Conservation (phyloP, 2,888 invertebrate genomes). For the Fabriciana adippe region DNA sequence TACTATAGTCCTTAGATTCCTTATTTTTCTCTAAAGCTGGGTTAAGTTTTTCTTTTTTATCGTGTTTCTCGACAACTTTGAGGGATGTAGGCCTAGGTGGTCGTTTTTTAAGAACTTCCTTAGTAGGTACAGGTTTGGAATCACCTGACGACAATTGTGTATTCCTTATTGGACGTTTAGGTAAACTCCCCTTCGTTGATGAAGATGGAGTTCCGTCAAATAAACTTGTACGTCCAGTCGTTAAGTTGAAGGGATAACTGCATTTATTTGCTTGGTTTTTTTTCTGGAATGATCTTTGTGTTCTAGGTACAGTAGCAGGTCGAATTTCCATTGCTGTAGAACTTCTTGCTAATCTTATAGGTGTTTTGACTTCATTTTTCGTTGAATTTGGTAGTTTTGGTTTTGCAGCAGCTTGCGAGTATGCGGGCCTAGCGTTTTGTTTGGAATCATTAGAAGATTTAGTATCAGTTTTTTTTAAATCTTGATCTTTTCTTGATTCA, state of each 20-base stretch:
- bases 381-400: conserved; percentile 59
- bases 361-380: conserved; percentile 66
- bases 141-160: conserved; percentile 64
- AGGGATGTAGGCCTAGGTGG: conserved; percentile 61
- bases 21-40: conserved; percentile 60
- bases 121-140: conserved; percentile 51
- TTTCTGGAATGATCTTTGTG: conserved; percentile 57
- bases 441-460: conserved; percentile 53
- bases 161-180: conserved; percentile 49
- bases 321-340: conserved; percentile 76
- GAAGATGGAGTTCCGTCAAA: conserved; percentile 58
- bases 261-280: conserved; percentile 68
- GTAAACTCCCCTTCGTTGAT: conserved; percentile 44
- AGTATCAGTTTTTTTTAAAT: conserved; percentile 50
- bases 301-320: conserved; percentile 52
- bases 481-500: conserved; percentile 48
- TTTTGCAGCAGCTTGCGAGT: conserved; percentile 79
- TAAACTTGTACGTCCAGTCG: conserved; percentile 72
- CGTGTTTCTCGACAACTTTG: conserved; percentile 64
- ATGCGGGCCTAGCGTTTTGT: conserved; percentile 62
- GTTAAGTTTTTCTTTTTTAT: conserved; percentile 56
- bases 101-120: conserved; percentile 60
- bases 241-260: conserved; percentile 78
- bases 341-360: conserved; percentile 60
- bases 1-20: conserved; percentile 75